phyloP scores from a whole-genome alignment of 2,888 invertebrate species.

The Malthinus flaveolus region DNA sequence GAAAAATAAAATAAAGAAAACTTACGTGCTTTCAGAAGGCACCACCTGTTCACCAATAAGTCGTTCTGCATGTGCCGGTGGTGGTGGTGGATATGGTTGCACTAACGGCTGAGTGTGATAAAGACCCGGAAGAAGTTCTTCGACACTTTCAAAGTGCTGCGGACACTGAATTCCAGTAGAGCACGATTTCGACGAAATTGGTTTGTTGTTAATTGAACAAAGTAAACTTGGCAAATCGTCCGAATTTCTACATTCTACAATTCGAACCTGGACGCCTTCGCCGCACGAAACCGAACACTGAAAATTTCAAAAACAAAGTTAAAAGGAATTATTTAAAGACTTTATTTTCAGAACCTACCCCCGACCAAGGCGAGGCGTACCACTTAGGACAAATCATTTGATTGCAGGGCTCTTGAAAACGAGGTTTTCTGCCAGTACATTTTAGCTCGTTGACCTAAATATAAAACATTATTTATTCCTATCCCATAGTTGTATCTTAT shows the following conservation, averaged over 20 bases:
- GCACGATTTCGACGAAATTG: constrained; percentile 72
- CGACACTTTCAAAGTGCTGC: constrained; percentile 56
- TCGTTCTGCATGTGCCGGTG: constrained; percentile 67
- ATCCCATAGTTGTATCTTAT: background rate
- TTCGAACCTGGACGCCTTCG: constrained; percentile 80
- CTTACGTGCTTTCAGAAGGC: constrained; percentile 81
- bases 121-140: constrained; percentile 62
- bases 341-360: constrained; percentile 65
- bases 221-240: constrained; percentile 59
- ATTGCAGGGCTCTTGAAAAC: constrained; percentile 81
- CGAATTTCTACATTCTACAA: constrained; percentile 76
- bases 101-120: constrained; percentile 69
- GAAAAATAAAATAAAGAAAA: constrained; percentile 37
- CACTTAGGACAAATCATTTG: constrained; percentile 85
- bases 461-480: background rate
- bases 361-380: constrained; percentile 87
- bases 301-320: constrained; percentile 25
- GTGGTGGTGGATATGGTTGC: constrained; percentile 67
- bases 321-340: background rate
- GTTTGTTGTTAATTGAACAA: constrained; percentile 71
- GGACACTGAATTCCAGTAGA: constrained; percentile 75
- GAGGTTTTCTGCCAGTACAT: constrained; percentile 78
- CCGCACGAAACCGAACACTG: constrained; percentile 96
- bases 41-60: constrained; percentile 72
- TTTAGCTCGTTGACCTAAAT: constrained; percentile 73